Conservation (phyloP, 2,888 invertebrate species). For the Lasioglossum villosulum region DNA sequence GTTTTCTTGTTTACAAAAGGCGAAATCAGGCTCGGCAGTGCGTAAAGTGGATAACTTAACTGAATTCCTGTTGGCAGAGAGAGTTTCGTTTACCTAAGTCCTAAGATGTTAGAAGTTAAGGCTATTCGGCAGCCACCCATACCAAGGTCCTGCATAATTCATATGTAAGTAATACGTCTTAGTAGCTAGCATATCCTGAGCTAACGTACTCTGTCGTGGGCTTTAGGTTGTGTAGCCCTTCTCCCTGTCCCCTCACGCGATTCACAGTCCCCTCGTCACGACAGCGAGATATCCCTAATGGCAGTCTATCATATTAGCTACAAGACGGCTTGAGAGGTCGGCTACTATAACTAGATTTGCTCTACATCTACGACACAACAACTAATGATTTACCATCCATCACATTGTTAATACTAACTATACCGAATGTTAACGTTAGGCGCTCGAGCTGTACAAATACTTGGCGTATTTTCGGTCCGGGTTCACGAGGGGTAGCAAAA, state of each 20-base stretch:
- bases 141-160: conserved; percentile 80
- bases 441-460: background rate
- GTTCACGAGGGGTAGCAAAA: background rate
- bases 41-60: conserved; percentile 68
- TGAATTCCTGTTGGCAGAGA: conserved; percentile 58
- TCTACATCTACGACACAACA: conserved; percentile 68
- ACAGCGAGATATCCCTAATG: conserved; percentile 78
- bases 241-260: conserved; percentile 42
- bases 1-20: conserved; percentile 64
- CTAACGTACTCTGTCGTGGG: conserved; percentile 67
- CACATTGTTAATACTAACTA: conserved; percentile 39
- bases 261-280: conserved; percentile 68
- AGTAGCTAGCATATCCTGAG: conserved; percentile 70
- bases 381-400: conserved; percentile 74
- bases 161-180: conserved; percentile 83
- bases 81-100: conserved; percentile 69
- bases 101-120: conserved; percentile 66
- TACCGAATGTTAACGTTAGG: conserved; percentile 3
- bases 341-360: conserved; percentile 75
- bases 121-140: conserved; percentile 74
- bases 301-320: conserved; percentile 80
- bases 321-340: conserved; percentile 76
- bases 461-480: background rate
- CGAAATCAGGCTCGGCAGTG: conserved; percentile 65
- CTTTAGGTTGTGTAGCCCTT: conserved; percentile 51